phyloP scores from a whole-genome alignment of 1,140 invertebrate genomes.

The Lucilia cuprina region DNA sequence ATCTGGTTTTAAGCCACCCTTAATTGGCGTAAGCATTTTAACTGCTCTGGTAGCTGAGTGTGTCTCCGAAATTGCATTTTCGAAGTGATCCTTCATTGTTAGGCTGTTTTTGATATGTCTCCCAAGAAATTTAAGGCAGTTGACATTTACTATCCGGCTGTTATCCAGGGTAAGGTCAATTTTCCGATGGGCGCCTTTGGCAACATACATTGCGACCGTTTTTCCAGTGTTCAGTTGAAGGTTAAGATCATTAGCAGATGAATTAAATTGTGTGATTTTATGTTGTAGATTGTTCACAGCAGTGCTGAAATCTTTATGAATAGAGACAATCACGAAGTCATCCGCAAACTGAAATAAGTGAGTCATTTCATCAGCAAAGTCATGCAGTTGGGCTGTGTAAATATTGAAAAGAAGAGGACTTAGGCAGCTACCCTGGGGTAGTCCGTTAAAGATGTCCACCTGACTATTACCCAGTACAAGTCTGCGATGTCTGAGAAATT shows the following conservation, averaged over 20 bases:
- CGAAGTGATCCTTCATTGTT: neutral
- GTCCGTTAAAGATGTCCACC: neutral
- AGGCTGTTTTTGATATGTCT: neutral
- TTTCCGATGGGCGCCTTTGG: neutral
- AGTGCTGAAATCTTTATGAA: neutral
- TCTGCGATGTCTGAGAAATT: neutral
- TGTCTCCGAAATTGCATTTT: neutral
- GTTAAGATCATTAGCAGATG: neutral
- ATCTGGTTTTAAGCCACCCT: neutral
- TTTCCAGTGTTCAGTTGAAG: neutral
- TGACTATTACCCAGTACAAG: neutral
- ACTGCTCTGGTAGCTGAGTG: neutral
- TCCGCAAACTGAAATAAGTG: neutral
- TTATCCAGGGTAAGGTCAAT: neutral
- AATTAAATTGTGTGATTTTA: neutral
- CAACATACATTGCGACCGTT: neutral
- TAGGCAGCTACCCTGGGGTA: neutral
- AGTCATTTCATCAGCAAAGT: neutral
- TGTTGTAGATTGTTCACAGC: neutral
- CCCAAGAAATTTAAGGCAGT: neutral
- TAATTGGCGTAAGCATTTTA: neutral
- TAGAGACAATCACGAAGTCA: neutral
- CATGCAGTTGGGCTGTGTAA: neutral
- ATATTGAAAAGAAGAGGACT: neutral
- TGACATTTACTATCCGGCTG: neutral